Percentiles rank a stretch among this genome's conserved stretches.
Conservation (phyloP, 2,888 invertebrate genomes). For the Drepanosiphum platanoidis region DNA sequence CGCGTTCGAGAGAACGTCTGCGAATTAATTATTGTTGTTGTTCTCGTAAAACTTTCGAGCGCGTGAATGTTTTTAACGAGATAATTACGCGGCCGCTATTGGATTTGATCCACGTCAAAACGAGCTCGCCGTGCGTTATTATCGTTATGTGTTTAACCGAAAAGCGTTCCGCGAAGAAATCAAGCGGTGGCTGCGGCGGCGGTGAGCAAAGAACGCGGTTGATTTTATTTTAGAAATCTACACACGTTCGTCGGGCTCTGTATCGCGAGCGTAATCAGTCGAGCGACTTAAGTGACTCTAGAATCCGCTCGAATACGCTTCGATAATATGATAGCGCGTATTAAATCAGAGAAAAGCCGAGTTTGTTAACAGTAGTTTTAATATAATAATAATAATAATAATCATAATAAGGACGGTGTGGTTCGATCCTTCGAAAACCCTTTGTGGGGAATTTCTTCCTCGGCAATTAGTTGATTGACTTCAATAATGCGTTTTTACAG, state of each 20-base stretch:
- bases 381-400: conserved; percentile 1
- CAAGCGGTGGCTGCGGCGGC: too few species aligned
- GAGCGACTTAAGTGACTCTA: neutral
- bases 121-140: neutral
- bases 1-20: neutral
- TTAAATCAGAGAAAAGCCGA: neutral
- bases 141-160: neutral
- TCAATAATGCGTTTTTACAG: too few species aligned
- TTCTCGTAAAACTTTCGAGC: neutral
- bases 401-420: too few species aligned
- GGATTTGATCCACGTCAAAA: neutral
- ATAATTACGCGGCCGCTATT: neutral
- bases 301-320: neutral
- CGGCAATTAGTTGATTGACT: too few species aligned
- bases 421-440: too few species aligned
- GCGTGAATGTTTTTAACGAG: neutral
- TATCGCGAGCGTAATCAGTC: neutral
- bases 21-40: neutral
- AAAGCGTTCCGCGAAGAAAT: neutral
- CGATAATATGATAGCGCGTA: neutral
- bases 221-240: neutral
- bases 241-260: neutral
- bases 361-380: neutral
- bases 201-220: neutral
- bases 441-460: too few species aligned